Evolutionary conservation across 2,797 vertebrate species (phyloP), one percentile per base, ranked within the genome.

Genomic region (Lutjanus campechanus): DNA sequence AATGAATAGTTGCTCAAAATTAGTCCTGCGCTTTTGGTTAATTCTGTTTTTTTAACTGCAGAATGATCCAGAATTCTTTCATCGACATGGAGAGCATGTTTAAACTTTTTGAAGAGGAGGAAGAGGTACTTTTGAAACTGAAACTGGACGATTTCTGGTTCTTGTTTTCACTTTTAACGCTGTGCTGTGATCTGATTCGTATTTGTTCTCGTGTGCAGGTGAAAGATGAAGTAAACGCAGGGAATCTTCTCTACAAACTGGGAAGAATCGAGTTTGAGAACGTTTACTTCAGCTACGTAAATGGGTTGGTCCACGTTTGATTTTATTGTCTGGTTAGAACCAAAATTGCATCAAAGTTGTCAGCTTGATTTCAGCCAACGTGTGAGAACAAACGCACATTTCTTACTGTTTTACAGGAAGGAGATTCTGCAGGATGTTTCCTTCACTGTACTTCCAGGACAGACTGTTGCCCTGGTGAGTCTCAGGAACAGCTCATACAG

Each of bases 61-160:
- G 98, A 92, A 96, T 98, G 93, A 99, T 99, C 93, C 98, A 99
- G 92, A 97, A 90, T 22, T 98, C 98, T 8, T 99, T 99, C 47
- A 96, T 99, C 4, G 98, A 99, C 91, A 99, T 99, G 98, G 98
- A 99, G 88, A 99, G 97, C 92, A 99, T 99, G 98, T 98, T 99
- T 65, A 94, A 97, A 7, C 96, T 99, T 63, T 97, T 99, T 20
- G 92, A 95, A 0, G 97, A 99, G 71, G 97, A 97, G 0, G 89
- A 95, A 15, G 98, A 99, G 95, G 98, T 98, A 84, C 22, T 8
- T 82, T 13, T 44, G n/a, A n/a, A n/a, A n/a, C n/a, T 62, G 6
- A 19, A 41, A 46, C 10, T 2, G 4, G 29, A 0, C 7, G 0
- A 3, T 4, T 10, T n/a, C 25, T 36, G 15, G 20, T 65, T 4